Conservation (phyloP, 2,113 vertebrate species). For the Pomatorhinus ruficollis region DNA sequence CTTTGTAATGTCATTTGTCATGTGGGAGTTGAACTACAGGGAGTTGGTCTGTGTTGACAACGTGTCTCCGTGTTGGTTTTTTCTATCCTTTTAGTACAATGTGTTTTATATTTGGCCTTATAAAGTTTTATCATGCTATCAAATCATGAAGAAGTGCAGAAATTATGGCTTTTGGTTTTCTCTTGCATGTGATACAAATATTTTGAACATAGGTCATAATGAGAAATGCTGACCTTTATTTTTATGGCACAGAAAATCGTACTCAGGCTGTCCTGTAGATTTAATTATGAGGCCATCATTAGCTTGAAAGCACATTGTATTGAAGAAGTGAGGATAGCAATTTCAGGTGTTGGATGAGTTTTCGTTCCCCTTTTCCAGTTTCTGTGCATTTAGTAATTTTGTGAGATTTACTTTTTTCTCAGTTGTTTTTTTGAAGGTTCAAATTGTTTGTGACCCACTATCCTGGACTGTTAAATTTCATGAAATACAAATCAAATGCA, state of each 20-base stretch:
- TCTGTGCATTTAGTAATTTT: not conserved
- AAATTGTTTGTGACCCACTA: not conserved
- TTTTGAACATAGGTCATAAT: not conserved
- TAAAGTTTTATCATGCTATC: conserved; percentile 52
- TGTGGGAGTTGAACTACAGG: conserved; percentile 66
- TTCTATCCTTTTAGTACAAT: conserved; percentile 36
- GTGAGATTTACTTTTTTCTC: not conserved
- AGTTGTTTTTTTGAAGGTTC: not conserved
- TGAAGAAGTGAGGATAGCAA: not conserved
- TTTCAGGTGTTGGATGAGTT: not conserved
- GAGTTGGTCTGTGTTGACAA: conserved; percentile 63
- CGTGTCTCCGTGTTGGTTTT: conserved; percentile 59
- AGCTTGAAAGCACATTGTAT: not conserved
- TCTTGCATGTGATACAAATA: conserved; percentile 1
- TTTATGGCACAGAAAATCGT: not conserved
- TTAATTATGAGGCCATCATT: not conserved
- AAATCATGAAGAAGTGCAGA: conserved; percentile 49
- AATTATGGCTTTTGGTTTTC: conserved; percentile 20
- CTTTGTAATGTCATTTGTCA: conserved; percentile 66
- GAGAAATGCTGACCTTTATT: conserved; percentile 20
- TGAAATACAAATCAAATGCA: not conserved
- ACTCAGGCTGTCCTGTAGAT: not conserved
- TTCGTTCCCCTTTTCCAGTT: not conserved
- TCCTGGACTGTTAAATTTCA: not conserved
- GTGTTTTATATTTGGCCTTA: conserved; percentile 65